Percentiles rank a stretch among this genome's conserved stretches.
Evolutionary conservation across 2,113 vertebrate species (phyloP).

Genomic region (Rhagologus leucostigma): DNA sequence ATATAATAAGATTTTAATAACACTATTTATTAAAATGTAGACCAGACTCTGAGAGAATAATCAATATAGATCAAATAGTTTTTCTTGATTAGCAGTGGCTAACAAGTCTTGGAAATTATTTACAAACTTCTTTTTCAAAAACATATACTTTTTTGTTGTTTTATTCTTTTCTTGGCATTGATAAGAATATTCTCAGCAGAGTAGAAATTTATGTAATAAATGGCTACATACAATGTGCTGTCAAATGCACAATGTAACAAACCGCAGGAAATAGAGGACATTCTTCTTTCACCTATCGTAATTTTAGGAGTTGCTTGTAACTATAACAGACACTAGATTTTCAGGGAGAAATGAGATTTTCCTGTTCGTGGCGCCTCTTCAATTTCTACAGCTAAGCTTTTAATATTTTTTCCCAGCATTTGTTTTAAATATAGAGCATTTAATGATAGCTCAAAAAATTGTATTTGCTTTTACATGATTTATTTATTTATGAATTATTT

Average conservation of each 20-base stretch:
- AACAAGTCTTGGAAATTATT: not conserved
- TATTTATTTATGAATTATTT: conserved; percentile 30
- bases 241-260: conserved; percentile 29
- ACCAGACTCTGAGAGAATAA: not conserved
- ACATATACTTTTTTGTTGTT: not conserved
- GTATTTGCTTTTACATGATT: conserved; percentile 40
- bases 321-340: conserved; percentile 14
- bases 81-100: not conserved
- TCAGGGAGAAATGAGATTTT: conserved; percentile 24
- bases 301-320: conserved; percentile 27
- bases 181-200: conserved; percentile 3
- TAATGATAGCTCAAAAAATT: conserved; percentile 38
- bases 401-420: not conserved
- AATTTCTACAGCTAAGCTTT: conserved; percentile 15
- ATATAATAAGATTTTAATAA: conserved; percentile 10
- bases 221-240: not conserved
- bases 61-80: conserved; percentile 3
- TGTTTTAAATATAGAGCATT: conserved; percentile 43
- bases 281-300: conserved; percentile 8
- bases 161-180: not conserved
- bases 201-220: conserved; percentile 31
- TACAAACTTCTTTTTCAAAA: not conserved
- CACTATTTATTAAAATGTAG: not conserved
- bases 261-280: not conserved
- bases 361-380: not conserved